Percentiles rank a stretch among this genome's conserved stretches.
Evolutionary conservation across 2,888 invertebrate genomes (phyloP).

Genomic region (Pollenia griseotomentosa): DNA sequence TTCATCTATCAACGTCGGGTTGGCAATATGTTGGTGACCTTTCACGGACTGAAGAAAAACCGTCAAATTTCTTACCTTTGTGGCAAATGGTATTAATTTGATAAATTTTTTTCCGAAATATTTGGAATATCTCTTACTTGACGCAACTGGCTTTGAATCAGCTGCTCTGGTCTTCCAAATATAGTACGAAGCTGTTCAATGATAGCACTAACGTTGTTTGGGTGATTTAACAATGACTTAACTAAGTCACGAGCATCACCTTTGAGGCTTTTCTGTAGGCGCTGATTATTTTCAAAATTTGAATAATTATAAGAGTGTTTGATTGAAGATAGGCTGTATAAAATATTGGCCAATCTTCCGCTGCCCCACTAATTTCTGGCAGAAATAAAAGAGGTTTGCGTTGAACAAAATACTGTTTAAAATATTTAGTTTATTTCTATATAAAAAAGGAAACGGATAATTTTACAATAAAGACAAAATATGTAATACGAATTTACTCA

Average conservation of each 20-base stretch:
- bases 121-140: slow-evolving; percentile 61
- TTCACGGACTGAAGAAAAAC: slow-evolving; percentile 63
- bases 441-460: neutral
- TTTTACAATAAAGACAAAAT: neutral
- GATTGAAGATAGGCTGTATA: slow-evolving; percentile 56
- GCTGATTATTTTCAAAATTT: slow-evolving; percentile 61
- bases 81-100: slow-evolving; percentile 60
- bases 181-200: slow-evolving; percentile 60
- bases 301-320: slow-evolving; percentile 52
- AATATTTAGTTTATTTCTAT: slow-evolving; percentile 31
- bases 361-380: slow-evolving; percentile 57
- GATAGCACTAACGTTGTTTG: slow-evolving; percentile 61
- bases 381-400: slow-evolving; percentile 20
- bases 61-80: slow-evolving; percentile 63
- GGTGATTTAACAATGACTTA: slow-evolving; percentile 70
- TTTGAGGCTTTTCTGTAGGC: slow-evolving; percentile 59
- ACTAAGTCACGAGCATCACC: slow-evolving; percentile 64
- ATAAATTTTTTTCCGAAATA: slow-evolving; percentile 53
- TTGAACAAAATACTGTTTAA: slow-evolving; percentile 5
- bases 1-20: slow-evolving; percentile 65
- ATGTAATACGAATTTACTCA: neutral
- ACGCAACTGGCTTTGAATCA: slow-evolving; percentile 65
- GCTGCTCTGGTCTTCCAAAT: slow-evolving; percentile 68
- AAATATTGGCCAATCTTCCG: slow-evolving; percentile 72
- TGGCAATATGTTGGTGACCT: slow-evolving; percentile 68